A percentile compares a stretch with the other conserved stretches of the same genome.
Conservation (phyloP, 2,888 invertebrate genomes). For the Cataglyphis cursor region DNA sequence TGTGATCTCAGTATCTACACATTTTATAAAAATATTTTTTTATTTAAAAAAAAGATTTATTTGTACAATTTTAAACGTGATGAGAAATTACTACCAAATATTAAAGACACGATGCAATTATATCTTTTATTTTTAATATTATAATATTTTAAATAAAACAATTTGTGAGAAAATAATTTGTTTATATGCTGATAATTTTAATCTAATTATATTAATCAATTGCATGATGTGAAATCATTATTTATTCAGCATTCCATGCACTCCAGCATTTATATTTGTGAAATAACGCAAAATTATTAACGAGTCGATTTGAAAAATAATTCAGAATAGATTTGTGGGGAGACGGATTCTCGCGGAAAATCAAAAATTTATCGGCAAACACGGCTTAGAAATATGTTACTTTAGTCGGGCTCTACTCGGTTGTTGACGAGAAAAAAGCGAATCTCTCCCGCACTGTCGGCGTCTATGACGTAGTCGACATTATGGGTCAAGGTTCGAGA, state of each 20-base stretch:
- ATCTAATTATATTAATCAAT: not conserved
- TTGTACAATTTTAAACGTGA: not conserved
- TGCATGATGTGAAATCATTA: not conserved
- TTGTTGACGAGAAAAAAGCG: slow-evolving; percentile 49
- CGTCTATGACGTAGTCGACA: slow-evolving; percentile 70
- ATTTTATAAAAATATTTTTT: slow-evolving; percentile 14
- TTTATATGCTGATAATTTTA: too few relatives aligned
- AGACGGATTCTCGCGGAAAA: not conserved
- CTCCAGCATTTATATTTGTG: not conserved
- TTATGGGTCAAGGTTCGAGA: slow-evolving; percentile 81
- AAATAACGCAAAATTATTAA: slow-evolving; percentile 2
- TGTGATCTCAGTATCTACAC: not conserved
- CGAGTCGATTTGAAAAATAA: not conserved
- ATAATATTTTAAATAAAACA: too few relatives aligned
- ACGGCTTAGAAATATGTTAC: slow-evolving; percentile 2
- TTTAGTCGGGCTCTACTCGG: slow-evolving; percentile 15
- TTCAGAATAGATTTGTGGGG: not conserved
- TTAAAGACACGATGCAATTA: not conserved
- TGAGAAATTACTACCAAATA: not conserved
- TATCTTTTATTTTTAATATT: not conserved
- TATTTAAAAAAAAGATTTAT: not conserved
- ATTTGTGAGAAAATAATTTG: too few relatives aligned
- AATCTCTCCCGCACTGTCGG: slow-evolving; percentile 45
- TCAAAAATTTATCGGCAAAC: slow-evolving; percentile 16
- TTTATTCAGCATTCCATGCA: not conserved